Base-by-base conservation (phyloP, 2,888 invertebrate genomes). In the Drosophila trichaetosa region DNA sequence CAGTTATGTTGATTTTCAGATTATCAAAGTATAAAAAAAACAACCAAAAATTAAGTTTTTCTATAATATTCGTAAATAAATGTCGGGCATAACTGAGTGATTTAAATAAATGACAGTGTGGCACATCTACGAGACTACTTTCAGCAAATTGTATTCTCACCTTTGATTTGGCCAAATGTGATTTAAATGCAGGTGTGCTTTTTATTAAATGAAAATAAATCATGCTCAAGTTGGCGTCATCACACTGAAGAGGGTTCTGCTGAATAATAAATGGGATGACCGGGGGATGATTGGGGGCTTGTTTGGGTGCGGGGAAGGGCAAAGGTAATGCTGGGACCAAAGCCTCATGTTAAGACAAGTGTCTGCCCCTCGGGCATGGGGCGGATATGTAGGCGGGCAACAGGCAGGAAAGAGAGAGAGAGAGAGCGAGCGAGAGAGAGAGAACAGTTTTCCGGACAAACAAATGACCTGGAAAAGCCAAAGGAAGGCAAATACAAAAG, bases 401-500 rank as follows among this genome's bases (percentile, higher is more conserved):
- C 67, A 66, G 62, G 64, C 57, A 48, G 8, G 21, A 46, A 7
- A 21, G 21, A 46, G 13, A 13, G 13, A 4, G 40, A 36, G 46
- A 8, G 13, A 11, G 29, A 40, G 66, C 1, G 66, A 40, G 38
- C 2, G 24, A 49, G 18, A 16, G 10, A 3, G 18, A 10, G 10
- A 1, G 58, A 79, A 57, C 64, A 51, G 78, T 83, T 83, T 87
- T 82, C 87, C 84, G 87, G 87, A 64, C 72, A 79, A 83, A 74
- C 85, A 85, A 85, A 85, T 85, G 85, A 85, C 85, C 85, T 90
- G 85, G 90, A 85, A 85, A 85, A 90, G 90, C 85, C 85, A 86
- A 88, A 76, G 83, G 83, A 88, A 87, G 78, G 79, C 82, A 78
- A 80, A 64, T 70, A 83, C 75, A 85, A 84, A 84, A 82, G 86